Evolutionary conservation across 2,888 invertebrate genomes (phyloP).

Genomic region (Hypolimnas misippus): DNA sequence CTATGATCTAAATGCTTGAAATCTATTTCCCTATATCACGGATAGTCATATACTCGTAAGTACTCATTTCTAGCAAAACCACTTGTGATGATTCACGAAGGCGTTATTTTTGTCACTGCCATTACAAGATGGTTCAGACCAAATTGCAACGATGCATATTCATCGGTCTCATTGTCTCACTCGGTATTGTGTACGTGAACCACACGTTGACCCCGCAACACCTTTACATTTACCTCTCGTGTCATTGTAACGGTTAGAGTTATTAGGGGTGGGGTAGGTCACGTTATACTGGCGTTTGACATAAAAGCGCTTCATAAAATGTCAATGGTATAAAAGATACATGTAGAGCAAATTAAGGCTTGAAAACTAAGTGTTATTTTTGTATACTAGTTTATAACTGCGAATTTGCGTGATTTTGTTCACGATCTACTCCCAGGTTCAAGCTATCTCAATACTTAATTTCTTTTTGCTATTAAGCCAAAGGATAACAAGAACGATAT

Average conservation of each 20-base stretch:
- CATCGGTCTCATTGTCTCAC: conserved; percentile 75
- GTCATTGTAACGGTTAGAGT: not conserved
- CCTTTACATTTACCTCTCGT: conserved; percentile 4
- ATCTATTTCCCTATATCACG: too few species aligned
- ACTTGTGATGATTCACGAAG: conserved; percentile 27
- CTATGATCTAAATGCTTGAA: too few species aligned
- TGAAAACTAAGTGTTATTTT: not conserved
- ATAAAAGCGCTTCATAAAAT: conserved; percentile 37
- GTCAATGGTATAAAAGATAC: conserved; percentile 34
- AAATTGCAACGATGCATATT: conserved; percentile 82
- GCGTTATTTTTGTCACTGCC: conserved; percentile 79
- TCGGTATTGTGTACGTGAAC: conserved; percentile 63
- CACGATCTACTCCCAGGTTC: too few species aligned
- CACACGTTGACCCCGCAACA: conserved; percentile 48
- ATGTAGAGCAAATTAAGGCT: conserved; percentile 29
- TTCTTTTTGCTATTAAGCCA: too few species aligned
- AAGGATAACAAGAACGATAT: too few species aligned
- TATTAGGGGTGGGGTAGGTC: conserved; percentile 45
- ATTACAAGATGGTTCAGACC: conserved; percentile 74
- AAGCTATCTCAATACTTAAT: too few species aligned
- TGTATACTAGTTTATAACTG: not conserved
- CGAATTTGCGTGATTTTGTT: not conserved
- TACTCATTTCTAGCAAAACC: too few species aligned
- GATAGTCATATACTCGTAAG: not conserved
- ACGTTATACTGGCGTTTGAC: conserved; percentile 42